phyloP scores from a whole-genome alignment of 2,113 vertebrate genomes.

The Setophaga petechia region DNA sequence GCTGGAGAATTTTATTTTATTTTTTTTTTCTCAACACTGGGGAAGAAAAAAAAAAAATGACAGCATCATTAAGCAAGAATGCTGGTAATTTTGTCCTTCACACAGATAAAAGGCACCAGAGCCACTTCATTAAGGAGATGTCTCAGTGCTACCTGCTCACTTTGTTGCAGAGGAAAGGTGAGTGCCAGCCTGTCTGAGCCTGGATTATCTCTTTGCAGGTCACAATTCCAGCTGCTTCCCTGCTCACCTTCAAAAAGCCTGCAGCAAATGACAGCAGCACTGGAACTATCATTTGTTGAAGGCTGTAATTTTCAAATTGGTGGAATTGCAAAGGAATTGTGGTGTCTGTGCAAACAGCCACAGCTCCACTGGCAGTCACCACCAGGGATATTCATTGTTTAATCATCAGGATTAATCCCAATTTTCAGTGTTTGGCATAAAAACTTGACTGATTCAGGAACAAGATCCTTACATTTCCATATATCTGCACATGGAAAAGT shows the following conservation, averaged over 20 bases:
- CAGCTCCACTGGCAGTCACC: neutral
- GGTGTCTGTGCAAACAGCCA: neutral
- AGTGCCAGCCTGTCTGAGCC: neutral
- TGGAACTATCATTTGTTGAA: neutral
- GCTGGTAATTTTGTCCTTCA: conserved; percentile 23
- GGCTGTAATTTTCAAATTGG: neutral
- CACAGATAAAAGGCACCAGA: conserved; percentile 63
- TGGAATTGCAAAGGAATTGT: neutral
- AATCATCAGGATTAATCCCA: neutral
- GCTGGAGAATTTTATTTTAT: neutral
- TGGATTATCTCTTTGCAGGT: conserved; percentile 23
- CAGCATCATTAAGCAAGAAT: conserved; percentile 32
- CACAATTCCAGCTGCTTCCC: conserved; percentile 23
- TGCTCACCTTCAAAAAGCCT: neutral
- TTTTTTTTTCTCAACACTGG: neutral
- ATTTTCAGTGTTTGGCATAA: neutral
- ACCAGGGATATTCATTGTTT: neutral
- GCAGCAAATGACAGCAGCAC: neutral
- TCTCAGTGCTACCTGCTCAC: conserved; percentile 45
- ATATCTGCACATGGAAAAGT: rapidly evolving
- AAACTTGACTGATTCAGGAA: neutral
- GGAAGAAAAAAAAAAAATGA: neutral
- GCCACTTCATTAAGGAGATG: conserved; percentile 55
- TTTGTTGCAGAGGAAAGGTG: conserved; percentile 1
- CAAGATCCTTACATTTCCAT: neutral